Evolutionary conservation across 2,113 vertebrate species (phyloP).

Genomic region (Zeus faber): DNA sequence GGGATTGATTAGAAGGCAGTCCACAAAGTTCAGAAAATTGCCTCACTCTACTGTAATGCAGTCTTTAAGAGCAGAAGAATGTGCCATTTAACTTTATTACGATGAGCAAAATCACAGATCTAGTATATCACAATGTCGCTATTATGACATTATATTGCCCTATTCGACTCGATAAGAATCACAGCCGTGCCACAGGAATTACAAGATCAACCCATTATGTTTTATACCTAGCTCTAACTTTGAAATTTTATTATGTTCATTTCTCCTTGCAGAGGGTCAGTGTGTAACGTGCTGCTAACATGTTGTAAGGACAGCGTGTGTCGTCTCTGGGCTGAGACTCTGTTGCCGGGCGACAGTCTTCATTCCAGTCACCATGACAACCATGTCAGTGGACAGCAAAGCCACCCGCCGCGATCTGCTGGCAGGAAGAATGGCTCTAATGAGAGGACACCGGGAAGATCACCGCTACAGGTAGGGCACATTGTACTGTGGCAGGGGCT

Average conservation of each 20-base stretch:
- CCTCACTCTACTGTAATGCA: too few relatives aligned
- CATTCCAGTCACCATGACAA: slow-evolving; percentile 78
- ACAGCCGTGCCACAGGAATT: too few relatives aligned
- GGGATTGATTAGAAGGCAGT: too few relatives aligned
- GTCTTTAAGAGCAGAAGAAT: too few relatives aligned
- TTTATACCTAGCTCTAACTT: background rate
- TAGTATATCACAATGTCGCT: too few relatives aligned
- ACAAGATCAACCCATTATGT: too few relatives aligned
- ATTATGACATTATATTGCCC: too few relatives aligned
- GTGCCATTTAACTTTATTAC: too few relatives aligned
- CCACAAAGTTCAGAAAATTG: too few relatives aligned
- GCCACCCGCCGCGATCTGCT: slow-evolving; percentile 50
- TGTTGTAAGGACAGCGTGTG: slow-evolving; percentile 98
- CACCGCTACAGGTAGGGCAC: slow-evolving; percentile 80
- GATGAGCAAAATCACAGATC: too few relatives aligned
- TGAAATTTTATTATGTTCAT: background rate
- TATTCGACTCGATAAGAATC: too few relatives aligned
- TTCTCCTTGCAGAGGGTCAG: slow-evolving; percentile 79
- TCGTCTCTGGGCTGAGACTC: slow-evolving; percentile 94
- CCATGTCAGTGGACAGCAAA: slow-evolving; percentile 55
- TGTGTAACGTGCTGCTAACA: slow-evolving; percentile 93
- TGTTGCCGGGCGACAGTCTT: slow-evolving; percentile 91
- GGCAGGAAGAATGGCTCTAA: slow-evolving; percentile 76
- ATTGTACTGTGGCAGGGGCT: background rate
- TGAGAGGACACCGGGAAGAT: slow-evolving; percentile 73